phyloP scores from a whole-genome alignment of 2,797 vertebrate genomes.

The Percopsis omiscomaycus region DNA sequence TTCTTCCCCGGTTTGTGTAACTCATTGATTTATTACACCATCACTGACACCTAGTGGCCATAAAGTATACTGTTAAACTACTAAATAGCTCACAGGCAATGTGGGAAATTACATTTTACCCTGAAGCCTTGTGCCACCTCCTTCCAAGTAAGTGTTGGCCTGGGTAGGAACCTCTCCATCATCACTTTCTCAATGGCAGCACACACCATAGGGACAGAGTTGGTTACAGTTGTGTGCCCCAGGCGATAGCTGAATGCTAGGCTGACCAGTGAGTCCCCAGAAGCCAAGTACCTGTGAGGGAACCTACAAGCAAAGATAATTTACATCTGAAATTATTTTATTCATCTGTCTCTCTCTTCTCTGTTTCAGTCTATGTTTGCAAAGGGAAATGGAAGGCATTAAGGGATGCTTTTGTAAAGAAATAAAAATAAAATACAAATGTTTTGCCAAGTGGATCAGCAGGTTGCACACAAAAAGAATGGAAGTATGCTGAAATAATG shows the following conservation, averaged over 20 bases:
- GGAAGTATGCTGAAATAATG: slow-evolving; percentile 4
- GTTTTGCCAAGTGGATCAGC: slow-evolving; percentile 9
- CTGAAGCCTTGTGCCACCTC: slow-evolving; percentile 16
- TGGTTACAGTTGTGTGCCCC: not conserved
- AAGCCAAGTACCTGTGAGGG: slow-evolving; percentile 4
- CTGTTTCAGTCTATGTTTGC: slow-evolving; percentile 10
- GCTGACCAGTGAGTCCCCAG: slow-evolving; percentile 20
- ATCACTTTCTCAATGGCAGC: slow-evolving; percentile 13
- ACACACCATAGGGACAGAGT: slow-evolving; percentile 21
- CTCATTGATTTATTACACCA: too few species aligned
- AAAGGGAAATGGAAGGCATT: slow-evolving; percentile 15
- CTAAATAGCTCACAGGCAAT: slow-evolving; percentile 12
- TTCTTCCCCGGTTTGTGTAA: too few species aligned
- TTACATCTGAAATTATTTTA: not conserved
- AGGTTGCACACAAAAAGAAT: not conserved
- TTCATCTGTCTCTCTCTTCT: slow-evolving; percentile 2
- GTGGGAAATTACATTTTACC: slow-evolving; percentile 21
- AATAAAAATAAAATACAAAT: not conserved
- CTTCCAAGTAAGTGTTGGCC: slow-evolving; percentile 15
- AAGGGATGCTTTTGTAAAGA: slow-evolving; percentile 16
- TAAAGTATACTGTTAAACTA: too few species aligned
- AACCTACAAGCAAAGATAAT: slow-evolving; percentile 8
- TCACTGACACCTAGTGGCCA: too few species aligned
- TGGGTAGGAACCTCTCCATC: slow-evolving; percentile 13
- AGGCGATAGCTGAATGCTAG: slow-evolving; percentile 18